These are phyloP conservation scores for Drosophila sproati DNA, from an alignment of 1,140 invertebrate species.

Conservation along the genomic window DNA sequence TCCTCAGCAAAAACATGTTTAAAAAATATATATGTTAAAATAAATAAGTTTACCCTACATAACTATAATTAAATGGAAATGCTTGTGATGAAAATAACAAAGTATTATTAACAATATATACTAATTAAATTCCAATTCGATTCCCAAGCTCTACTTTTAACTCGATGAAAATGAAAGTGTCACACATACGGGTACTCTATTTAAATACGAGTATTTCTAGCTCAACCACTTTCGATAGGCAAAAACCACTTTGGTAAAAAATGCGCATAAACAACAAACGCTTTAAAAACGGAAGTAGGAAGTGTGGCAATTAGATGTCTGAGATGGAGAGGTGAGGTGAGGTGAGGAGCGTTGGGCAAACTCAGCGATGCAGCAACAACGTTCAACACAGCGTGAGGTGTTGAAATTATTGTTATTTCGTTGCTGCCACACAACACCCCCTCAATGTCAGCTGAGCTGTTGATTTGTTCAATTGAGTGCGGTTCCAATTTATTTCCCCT, in stretches of 20 bases:
- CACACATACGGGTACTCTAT: conserved; percentile 41
- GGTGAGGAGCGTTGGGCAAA: conserved; percentile 4
- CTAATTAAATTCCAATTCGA: conserved; percentile 12
- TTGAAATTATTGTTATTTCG: conserved; percentile 33
- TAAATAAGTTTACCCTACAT: not conserved
- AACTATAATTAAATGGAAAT: not conserved
- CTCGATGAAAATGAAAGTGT: conserved; percentile 67
- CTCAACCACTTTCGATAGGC: conserved; percentile 67
- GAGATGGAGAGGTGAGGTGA: not conserved
- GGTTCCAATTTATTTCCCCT: conserved; percentile 38
- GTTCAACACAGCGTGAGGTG: conserved; percentile 39
- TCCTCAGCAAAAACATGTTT: not conserved
- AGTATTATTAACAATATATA: not conserved
- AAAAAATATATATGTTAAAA: not conserved
- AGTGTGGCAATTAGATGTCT: conserved; percentile 70
- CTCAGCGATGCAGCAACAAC: conserved; percentile 58
- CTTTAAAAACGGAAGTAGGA: conserved; percentile 71
- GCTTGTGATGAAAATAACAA: conserved; percentile 1
- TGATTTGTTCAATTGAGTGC: conserved; percentile 53
- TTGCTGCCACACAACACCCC: not conserved
- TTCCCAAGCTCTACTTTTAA: not conserved
- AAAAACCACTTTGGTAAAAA: conserved; percentile 36
- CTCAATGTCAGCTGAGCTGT: conserved; percentile 13
- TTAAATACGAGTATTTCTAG: conserved; percentile 32
- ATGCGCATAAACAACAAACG: conserved; percentile 21